These are phyloP conservation scores for Agrenia bidenticulata DNA, from an alignment of 2,888 invertebrate species.

Conservation along the genomic window DNA sequence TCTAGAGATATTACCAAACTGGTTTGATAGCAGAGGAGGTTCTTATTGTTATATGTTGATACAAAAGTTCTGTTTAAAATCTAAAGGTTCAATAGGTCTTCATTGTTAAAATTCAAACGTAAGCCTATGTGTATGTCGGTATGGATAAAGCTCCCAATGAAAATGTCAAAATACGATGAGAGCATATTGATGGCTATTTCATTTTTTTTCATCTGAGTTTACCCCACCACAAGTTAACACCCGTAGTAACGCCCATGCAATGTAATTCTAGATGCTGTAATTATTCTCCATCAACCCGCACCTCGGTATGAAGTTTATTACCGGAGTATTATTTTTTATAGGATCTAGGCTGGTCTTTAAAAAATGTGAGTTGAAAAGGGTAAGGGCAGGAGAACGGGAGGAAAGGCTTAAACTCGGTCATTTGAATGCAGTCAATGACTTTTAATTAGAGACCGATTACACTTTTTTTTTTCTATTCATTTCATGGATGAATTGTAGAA, in stretches of 20 bases:
- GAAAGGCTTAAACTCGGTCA: slow-evolving; percentile 42
- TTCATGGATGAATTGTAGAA: slow-evolving; percentile 46
- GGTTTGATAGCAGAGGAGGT: no score
- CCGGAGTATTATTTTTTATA: background rate
- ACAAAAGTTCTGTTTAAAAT: no score
- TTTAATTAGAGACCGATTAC: slow-evolving; percentile 53
- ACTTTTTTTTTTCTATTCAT: slow-evolving; percentile 44
- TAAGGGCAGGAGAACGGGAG: slow-evolving; percentile 1
- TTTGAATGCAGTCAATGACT: slow-evolving; percentile 53
- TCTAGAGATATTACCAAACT: no score
- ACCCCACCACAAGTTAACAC: slow-evolving; percentile 4
- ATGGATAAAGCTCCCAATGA: no score
- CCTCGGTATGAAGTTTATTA: background rate
- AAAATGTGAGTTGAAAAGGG: background rate
- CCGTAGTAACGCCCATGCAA: slow-evolving; percentile 3
- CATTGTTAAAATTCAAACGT: no score
- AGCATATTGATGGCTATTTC: no score
- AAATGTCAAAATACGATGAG: no score
- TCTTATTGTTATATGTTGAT: no score
- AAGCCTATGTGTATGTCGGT: no score
- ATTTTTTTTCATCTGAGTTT: background rate
- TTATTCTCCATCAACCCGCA: background rate
- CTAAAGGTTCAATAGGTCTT: no score
- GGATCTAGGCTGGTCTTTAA: background rate
- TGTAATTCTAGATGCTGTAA: slow-evolving; percentile 8